phyloP scores from a whole-genome alignment of 1,140 invertebrate genomes.

The Caenorhabditis elegans region WBcel235 BX284602.5:8164501-8165000 shows the following conservation, averaged over 20 bases:
- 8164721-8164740: conserved; percentile 42
- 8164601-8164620: conserved; percentile 37
- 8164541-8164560: not conserved
- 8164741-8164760: not conserved
- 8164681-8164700: conserved; percentile 46
- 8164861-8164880: conserved; percentile 54
- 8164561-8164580: not conserved
- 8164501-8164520: conserved; percentile 15
- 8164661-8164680: conserved; percentile 47
- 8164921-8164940: conserved; percentile 56
- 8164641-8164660: conserved; percentile 36
- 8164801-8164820: conserved; percentile 22
- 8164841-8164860: conserved; percentile 58
- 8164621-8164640: conserved; percentile 34
- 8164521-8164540: not conserved
- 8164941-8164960: conserved; percentile 54
- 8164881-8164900: conserved; percentile 61
- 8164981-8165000: conserved; percentile 4
- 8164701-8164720: conserved; percentile 34
- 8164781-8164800: not conserved
- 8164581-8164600: not conserved
- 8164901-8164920: conserved; percentile 58
- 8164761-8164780: not conserved
- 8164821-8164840: conserved; percentile 49
- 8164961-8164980: not conserved